Percentiles rank a stretch among this genome's conserved stretches.
Conservation (phyloP, 1,140 invertebrate species). For the Sinonovacula constricta region DNA sequence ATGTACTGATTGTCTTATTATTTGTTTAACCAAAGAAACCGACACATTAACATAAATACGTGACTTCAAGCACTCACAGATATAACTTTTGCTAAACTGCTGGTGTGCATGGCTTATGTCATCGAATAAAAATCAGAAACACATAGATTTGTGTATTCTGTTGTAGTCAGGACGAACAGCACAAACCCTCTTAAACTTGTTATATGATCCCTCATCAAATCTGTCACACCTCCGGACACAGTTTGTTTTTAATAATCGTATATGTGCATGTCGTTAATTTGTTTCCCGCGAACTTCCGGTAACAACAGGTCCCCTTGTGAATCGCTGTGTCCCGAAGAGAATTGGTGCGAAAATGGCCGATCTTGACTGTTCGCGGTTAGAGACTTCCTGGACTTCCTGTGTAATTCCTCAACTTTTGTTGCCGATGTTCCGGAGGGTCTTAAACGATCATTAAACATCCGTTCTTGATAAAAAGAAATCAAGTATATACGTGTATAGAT, state of each 20-base stretch:
- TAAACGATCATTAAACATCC: conserved; percentile 37
- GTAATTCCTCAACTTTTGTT: conserved; percentile 34
- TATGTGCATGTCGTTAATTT: neutral
- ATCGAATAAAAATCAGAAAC: too few relatives aligned
- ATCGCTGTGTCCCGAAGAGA: conserved; percentile 24
- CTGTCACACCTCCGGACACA: conserved; percentile 38
- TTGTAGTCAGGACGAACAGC: too few relatives aligned
- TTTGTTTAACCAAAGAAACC: too few relatives aligned
- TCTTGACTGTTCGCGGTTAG: conserved; percentile 32
- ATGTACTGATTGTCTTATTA: too few relatives aligned
- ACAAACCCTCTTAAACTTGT: too few relatives aligned
- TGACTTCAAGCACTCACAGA: too few relatives aligned
- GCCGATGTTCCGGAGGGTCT: conserved; percentile 32
- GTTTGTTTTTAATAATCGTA: conserved; percentile 18
- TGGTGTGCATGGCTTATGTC: too few relatives aligned
- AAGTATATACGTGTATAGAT: neutral
- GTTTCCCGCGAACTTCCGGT: conserved; percentile 21
- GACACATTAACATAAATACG: too few relatives aligned
- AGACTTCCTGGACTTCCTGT: conserved; percentile 21
- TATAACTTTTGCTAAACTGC: too few relatives aligned
- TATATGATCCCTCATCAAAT: conserved; percentile 43
- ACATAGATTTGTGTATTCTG: too few relatives aligned
- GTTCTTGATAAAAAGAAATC: conserved; percentile 22
- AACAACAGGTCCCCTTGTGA: conserved; percentile 30
- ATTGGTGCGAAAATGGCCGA: conserved; percentile 17